A percentile compares a stretch with the other conserved stretches of the same genome.
These are phyloP conservation scores for Bombus affinis DNA, from an alignment of 1,140 invertebrate species.

Conservation along the genomic window DNA sequence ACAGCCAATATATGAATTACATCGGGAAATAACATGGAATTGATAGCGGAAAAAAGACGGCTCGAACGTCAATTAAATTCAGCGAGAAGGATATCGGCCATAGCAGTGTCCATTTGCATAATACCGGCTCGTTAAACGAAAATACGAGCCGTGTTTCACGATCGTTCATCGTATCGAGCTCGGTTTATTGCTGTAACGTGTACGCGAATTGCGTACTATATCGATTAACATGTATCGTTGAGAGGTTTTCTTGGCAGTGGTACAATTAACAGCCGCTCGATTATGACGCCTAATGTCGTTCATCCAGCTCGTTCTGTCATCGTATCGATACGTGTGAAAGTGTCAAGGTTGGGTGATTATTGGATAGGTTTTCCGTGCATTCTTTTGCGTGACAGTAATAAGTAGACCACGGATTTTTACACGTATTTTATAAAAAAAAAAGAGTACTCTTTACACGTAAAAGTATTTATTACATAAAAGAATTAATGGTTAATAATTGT, in stretches of 20 bases:
- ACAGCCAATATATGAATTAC: not conserved
- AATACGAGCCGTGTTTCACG: constrained; percentile 25
- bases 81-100: not conserved
- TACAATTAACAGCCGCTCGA: not conserved
- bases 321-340: not conserved
- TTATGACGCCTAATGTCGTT: not conserved
- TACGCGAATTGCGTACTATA: not conserved
- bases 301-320: not conserved
- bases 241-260: not conserved
- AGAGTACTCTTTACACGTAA: too few species aligned
- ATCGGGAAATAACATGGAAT: not conserved
- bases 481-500: too few species aligned
- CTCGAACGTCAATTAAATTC: constrained; percentile 5
- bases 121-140: constrained; percentile 31
- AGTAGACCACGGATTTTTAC: not conserved
- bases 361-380: too few species aligned
- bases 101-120: constrained; percentile 26
- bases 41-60: not conserved
- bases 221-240: not conserved
- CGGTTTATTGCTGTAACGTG: constrained; percentile 24
- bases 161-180: not conserved
- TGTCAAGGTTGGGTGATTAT: not conserved
- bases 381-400: not conserved
- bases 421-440: too few species aligned
- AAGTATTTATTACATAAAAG: too few species aligned